phyloP scores from a whole-genome alignment of 2,113 vertebrate species.

The Gambusia holbrooki region DNA sequence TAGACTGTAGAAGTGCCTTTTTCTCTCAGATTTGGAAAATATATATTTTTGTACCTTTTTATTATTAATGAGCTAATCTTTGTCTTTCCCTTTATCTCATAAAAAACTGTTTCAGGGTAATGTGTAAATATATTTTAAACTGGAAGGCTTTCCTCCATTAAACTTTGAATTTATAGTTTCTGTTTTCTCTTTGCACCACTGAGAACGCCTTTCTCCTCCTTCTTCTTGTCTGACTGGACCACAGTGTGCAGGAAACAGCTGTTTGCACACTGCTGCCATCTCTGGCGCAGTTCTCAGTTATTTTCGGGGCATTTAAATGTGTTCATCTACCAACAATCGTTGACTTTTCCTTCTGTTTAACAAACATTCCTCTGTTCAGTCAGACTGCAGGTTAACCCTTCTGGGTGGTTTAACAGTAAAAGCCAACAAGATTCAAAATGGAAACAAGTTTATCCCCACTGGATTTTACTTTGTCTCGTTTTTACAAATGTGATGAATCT shows the following conservation, averaged over 20 bases:
- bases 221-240: constrained; percentile 42
- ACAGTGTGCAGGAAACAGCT: constrained; percentile 30
- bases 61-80: constrained; percentile 1
- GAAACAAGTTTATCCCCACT: constrained; percentile 50
- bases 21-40: constrained; percentile 51
- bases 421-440: constrained; percentile 56
- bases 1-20: constrained; percentile 65
- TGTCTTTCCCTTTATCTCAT: not conserved
- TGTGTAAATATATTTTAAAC: not conserved
- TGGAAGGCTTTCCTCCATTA: constrained; percentile 37
- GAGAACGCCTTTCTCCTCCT: constrained; percentile 17
- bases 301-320: constrained; percentile 57
- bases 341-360: constrained; percentile 60
- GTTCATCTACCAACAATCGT: constrained; percentile 68
- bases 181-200: constrained; percentile 25
- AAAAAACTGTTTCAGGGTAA: not conserved
- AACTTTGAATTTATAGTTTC: constrained; percentile 37
- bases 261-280: constrained; percentile 36
- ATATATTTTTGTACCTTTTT: constrained; percentile 67
- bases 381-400: constrained; percentile 63
- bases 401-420: constrained; percentile 71
- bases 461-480: constrained; percentile 42
- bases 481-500: constrained; percentile 54
- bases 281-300: constrained; percentile 39
- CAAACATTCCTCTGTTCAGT: constrained; percentile 80